A percentile compares a stretch with the other conserved stretches of the same genome.
These are phyloP conservation scores for Cabera pusaria DNA, from an alignment of 2,888 invertebrate species.

Conservation along the genomic window DNA sequence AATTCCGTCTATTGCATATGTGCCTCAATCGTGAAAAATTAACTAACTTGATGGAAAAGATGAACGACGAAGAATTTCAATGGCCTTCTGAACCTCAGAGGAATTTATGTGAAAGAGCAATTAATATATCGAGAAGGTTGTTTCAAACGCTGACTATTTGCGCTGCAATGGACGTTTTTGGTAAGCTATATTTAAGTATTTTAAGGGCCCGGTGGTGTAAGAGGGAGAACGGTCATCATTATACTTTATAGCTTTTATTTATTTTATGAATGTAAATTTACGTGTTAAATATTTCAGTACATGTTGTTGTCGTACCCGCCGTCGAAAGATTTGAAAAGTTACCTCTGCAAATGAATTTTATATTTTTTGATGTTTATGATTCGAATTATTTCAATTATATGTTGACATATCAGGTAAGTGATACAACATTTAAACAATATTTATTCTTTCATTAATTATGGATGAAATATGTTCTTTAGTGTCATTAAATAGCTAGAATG, in stretches of 20 bases:
- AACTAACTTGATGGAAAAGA: slow-evolving; percentile 38
- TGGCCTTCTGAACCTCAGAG: slow-evolving; percentile 31
- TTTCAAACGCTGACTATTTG: slow-evolving; percentile 35
- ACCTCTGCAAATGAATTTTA: slow-evolving; percentile 56
- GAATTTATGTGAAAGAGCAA: slow-evolving; percentile 37
- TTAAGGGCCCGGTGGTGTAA: background rate
- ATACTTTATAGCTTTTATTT: no score
- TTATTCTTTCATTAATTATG: no score
- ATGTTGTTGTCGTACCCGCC: slow-evolving; percentile 50
- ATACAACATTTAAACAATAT: no score
- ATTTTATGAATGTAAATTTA: no score
- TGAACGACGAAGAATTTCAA: slow-evolving; percentile 42
- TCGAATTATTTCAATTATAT: slow-evolving; percentile 42
- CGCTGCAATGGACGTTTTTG: slow-evolving; percentile 36
- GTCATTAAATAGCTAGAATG: no score
- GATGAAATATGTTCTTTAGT: no score
- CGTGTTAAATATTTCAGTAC: slow-evolving; percentile 46
- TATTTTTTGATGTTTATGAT: slow-evolving; percentile 47
- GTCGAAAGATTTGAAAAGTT: slow-evolving; percentile 42
- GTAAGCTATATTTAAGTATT: slow-evolving; percentile 34
- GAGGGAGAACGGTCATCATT: no score
- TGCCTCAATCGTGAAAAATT: slow-evolving; percentile 40
- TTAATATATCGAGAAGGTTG: slow-evolving; percentile 38
- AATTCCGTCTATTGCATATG: slow-evolving; percentile 48
- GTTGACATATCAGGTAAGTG: slow-evolving; percentile 48